These are phyloP conservation scores for Percopsis omiscomaycus DNA, from an alignment of 2,797 vertebrate genomes.

Conservation along the genomic window DNA sequence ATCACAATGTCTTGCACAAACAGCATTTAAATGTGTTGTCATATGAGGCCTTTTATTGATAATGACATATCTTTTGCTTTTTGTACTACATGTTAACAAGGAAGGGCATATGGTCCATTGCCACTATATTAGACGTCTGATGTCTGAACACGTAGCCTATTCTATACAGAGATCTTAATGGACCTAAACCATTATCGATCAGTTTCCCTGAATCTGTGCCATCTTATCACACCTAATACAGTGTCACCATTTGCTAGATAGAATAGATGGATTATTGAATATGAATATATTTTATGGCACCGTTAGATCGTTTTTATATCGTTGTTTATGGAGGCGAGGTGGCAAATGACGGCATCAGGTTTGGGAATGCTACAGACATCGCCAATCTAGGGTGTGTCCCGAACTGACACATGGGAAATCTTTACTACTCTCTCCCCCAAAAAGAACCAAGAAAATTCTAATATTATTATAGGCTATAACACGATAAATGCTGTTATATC, in stretches of 20 bases:
- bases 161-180: slow-evolving; percentile 35
- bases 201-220: slow-evolving; percentile 55
- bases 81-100: not conserved
- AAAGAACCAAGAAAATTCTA: not conserved
- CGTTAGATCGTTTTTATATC: slow-evolving; percentile 44
- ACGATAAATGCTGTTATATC: not conserved
- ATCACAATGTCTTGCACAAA: slow-evolving; percentile 18
- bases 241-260: slow-evolving; percentile 24
- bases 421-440: slow-evolving; percentile 55
- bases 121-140: slow-evolving; percentile 44
- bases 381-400: slow-evolving; percentile 84
- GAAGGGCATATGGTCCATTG: slow-evolving; percentile 5
- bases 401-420: slow-evolving; percentile 76
- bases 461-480: not conserved
- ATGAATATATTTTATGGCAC: slow-evolving; percentile 30
- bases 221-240: slow-evolving; percentile 47
- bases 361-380: slow-evolving; percentile 75
- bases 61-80: too few relatives aligned
- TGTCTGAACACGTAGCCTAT: slow-evolving; percentile 59
- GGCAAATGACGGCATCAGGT: slow-evolving; percentile 37
- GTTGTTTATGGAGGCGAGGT: slow-evolving; percentile 51
- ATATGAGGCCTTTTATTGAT: too few relatives aligned
- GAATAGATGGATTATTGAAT: slow-evolving; percentile 48
- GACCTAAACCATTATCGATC: slow-evolving; percentile 65
- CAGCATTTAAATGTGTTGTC: not conserved